phyloP scores from a whole-genome alignment of 2,797 vertebrate species.

The Rhinichthys osculus region DNA sequence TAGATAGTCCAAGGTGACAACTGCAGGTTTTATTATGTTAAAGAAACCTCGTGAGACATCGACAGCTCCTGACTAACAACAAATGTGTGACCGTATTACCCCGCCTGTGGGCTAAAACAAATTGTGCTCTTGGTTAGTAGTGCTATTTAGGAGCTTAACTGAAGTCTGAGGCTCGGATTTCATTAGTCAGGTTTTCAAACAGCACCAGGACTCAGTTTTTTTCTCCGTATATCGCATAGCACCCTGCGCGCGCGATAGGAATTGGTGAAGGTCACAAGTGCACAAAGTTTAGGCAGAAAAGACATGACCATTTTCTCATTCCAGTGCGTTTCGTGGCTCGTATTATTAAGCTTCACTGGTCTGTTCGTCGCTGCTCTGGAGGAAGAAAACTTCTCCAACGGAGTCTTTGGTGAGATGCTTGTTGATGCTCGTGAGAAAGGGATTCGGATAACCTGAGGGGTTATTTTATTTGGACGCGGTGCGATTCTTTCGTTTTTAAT shows the following conservation, averaged over 20 bases:
- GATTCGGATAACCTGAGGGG: neutral
- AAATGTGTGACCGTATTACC: constrained; percentile 61
- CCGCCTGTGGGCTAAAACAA: constrained; percentile 73
- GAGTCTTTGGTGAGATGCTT: constrained; percentile 74
- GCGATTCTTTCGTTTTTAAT: neutral
- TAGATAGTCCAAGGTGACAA: neutral
- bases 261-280: neutral
- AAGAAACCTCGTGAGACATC: constrained; percentile 5
- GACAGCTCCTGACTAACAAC: neutral
- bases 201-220: neutral
- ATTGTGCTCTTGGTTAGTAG: constrained; percentile 61
- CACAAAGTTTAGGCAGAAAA: constrained; percentile 49
- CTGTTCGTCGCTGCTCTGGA: constrained; percentile 71
- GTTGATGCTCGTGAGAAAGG: neutral
- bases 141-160: constrained; percentile 76
- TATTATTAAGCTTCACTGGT: constrained; percentile 70
- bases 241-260: neutral
- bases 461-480: neutral
- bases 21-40: neutral
- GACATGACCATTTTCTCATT: constrained; percentile 74
- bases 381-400: constrained; percentile 66
- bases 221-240: neutral
- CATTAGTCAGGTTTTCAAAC: constrained; percentile 39
- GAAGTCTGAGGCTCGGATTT: constrained; percentile 72
- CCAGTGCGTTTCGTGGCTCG: constrained; percentile 67